phyloP scores from a whole-genome alignment of 2,797 vertebrate species.

The Vultur gryphus region DNA sequence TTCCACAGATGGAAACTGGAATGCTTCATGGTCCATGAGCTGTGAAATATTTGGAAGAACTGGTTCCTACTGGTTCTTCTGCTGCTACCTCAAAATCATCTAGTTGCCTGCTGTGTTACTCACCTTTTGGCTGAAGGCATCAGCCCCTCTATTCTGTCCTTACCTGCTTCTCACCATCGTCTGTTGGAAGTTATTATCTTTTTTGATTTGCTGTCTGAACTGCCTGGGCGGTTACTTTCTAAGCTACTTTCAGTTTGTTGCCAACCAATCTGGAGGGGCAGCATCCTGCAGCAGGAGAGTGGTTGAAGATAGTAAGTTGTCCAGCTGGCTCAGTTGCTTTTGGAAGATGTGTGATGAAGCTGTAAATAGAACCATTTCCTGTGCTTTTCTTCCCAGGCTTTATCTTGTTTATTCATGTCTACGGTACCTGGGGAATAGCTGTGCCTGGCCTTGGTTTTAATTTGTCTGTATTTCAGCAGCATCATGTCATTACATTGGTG shows the following conservation, averaged over 20 bases:
- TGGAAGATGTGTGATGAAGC: conserved; percentile 57
- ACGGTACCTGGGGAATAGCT: conserved; percentile 41
- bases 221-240: conserved; percentile 45
- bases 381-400: conserved; percentile 18
- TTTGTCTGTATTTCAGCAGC: conserved; percentile 1
- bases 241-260: conserved; percentile 20
- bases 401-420: conserved; percentile 58
- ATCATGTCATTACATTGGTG: conserved; percentile 16
- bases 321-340: conserved; percentile 62
- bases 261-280: conserved; percentile 56
- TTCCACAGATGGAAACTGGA: neutral
- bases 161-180: neutral
- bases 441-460: neutral
- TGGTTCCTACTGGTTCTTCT: neutral
- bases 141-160: neutral
- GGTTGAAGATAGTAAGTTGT: conserved; percentile 59
- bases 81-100: neutral
- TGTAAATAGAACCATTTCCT: conserved; percentile 60
- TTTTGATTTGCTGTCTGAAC: neutral
- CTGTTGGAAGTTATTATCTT: neutral
- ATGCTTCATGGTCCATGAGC: neutral
- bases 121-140: neutral
- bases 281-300: conserved; percentile 55
- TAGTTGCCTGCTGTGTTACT: neutral
- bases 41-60: neutral